Conservation (phyloP, 2,113 vertebrate genomes). For the Salvelinus alpinus region DNA sequence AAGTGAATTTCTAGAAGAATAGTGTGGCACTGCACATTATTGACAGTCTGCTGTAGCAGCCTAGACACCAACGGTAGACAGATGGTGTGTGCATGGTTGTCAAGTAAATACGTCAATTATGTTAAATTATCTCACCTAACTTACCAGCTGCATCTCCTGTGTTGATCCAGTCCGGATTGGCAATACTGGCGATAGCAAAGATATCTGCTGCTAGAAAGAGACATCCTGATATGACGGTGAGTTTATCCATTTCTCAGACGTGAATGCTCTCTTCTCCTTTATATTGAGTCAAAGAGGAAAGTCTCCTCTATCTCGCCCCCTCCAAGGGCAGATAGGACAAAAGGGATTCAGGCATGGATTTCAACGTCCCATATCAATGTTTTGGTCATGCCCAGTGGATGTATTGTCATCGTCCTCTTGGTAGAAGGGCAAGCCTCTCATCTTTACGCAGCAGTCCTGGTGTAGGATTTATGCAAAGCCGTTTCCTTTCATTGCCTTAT, state of each 20-base stretch:
- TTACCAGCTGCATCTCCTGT: conserved; percentile 88
- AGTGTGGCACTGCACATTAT: not conserved
- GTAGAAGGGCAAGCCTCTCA: not conserved
- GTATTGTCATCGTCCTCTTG: not conserved
- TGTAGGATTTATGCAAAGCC: not conserved
- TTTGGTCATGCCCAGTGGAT: conserved; percentile 1
- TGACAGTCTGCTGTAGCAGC: too few relatives aligned
- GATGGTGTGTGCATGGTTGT: not conserved
- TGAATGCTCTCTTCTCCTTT: not conserved
- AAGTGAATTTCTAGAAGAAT: not conserved
- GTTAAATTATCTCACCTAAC: conserved; percentile 22
- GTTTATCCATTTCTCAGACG: conserved; percentile 86
- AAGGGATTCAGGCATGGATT: conserved; percentile 27
- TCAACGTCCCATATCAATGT: conserved; percentile 6
- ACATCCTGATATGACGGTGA: conserved; percentile 95
- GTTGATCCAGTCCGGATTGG: conserved; percentile 96
- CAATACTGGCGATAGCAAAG: conserved; percentile 95
- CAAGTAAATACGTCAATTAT: not conserved
- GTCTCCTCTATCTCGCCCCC: conserved; percentile 36
- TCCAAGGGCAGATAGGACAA: conserved; percentile 27
- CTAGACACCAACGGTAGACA: too few relatives aligned
- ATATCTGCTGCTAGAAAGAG: conserved; percentile 94
- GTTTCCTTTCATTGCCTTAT: not conserved
- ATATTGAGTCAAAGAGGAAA: conserved; percentile 7
- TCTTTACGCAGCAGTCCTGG: not conserved